Evolutionary conservation across 2,888 invertebrate species (phyloP).

Genomic region (Choristoneura rosaceana): DNA sequence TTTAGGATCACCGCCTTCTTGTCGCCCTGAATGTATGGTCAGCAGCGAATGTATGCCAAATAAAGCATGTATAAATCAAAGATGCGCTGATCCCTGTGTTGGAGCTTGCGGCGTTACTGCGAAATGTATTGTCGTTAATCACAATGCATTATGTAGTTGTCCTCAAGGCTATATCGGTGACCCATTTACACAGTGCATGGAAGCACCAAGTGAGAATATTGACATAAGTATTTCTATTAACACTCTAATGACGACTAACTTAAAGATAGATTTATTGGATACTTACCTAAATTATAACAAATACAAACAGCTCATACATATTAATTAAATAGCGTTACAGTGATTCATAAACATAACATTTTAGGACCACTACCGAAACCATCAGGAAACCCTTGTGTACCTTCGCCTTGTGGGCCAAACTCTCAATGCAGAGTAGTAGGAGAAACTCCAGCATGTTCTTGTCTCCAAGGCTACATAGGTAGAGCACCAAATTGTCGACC

Average conservation of each 20-base stretch:
- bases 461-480: constrained; percentile 91
- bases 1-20: constrained; percentile 91
- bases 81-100: constrained; percentile 92
- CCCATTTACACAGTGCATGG: constrained; percentile 91
- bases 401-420: constrained; percentile 94
- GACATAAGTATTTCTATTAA: constrained; percentile 38
- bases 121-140: constrained; percentile 93
- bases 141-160: constrained; percentile 94
- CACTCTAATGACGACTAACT: constrained; percentile 43
- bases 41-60: constrained; percentile 93
- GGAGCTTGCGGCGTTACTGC: constrained; percentile 94
- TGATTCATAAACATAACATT: constrained; percentile 51
- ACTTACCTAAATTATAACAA: constrained; percentile 7
- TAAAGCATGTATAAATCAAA: constrained; percentile 91
- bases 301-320: not conserved
- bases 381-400: constrained; percentile 90
- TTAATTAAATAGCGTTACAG: not conserved
- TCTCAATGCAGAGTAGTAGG: constrained; percentile 92
- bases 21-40: constrained; percentile 92
- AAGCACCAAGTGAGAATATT: constrained; percentile 87
- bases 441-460: constrained; percentile 92
- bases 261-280: not conserved
- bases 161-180: constrained; percentile 91
- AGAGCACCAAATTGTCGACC: constrained; percentile 94
- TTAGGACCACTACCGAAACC: constrained; percentile 84